These are phyloP conservation scores for Pseudomyrmex flavicornis DNA, from an alignment of 1,140 invertebrate species.

Conservation along the genomic window DNA sequence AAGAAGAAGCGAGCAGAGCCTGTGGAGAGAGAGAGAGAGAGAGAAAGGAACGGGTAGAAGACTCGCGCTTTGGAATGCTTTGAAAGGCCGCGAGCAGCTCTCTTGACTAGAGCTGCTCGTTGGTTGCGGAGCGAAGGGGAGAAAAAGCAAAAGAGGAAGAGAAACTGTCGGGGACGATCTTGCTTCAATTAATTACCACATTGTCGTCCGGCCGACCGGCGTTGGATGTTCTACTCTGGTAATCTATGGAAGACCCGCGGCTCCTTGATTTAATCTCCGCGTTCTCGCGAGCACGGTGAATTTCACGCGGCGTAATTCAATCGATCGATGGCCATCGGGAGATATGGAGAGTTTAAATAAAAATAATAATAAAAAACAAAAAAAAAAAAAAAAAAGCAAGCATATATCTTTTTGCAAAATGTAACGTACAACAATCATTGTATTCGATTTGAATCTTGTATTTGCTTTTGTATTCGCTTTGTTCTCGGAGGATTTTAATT, in stretches of 20 bases:
- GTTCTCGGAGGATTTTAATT: no score
- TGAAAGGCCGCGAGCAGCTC: conserved; percentile 83
- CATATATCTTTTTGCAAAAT: no score
- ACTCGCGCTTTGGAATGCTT: conserved; percentile 85
- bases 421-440: no score
- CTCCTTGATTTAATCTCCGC: conserved; percentile 80
- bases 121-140: conserved; percentile 71
- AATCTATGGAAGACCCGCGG: conserved; percentile 75
- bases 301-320: conserved; percentile 47
- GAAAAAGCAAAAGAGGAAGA: conserved; percentile 76
- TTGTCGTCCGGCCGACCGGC: conserved; percentile 81
- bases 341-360: no score
- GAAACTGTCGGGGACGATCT: conserved; percentile 77
- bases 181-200: conserved; percentile 86
- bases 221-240: conserved; percentile 80
- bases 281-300: conserved; percentile 52
- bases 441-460: no score
- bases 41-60: conserved; percentile 75
- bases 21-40: conserved; percentile 49
- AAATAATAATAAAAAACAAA: not conserved
- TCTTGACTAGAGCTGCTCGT: conserved; percentile 67
- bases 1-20: conserved; percentile 57
- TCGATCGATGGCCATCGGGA: not conserved
- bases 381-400: not conserved
- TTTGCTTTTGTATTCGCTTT: no score